Base-by-base conservation (phyloP, 1,140 invertebrate species). In the Drosophila hydei region DNA sequence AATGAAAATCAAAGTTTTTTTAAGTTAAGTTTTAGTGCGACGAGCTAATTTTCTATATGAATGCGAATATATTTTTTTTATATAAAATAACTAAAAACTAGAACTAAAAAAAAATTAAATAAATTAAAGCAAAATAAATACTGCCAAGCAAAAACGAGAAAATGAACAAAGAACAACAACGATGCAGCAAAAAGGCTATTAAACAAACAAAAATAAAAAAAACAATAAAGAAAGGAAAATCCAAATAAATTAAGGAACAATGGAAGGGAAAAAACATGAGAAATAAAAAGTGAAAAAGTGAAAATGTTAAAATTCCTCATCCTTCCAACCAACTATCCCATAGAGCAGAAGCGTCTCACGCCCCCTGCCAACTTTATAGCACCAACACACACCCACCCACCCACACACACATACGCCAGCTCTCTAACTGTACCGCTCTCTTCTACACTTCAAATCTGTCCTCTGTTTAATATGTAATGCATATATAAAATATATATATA, bases 151-250 rank as follows among this genome's bases (percentile, higher is more conserved):
- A 59, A 70, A 70, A 50, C 42, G 77, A 60, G 38, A 50, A 47
- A 38, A 75, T 55, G 14, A 42, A 51, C 14, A 79, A 48, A 55
- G 36, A 42, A 9, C 50, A 60, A 78, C 65, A 81, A 72, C 54
- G 68, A 88, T 72, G 76, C 79, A 89, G 64, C 59, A 77, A 69
- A 63, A 89, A 88, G 78, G 78, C 78, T 87, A 85, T 84, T 68
- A 55, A 75, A 75, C 43, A 14, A 54, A 23, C 8, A 40, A 23
- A 30, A 67, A n/a, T 8, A 48, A 65, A 45, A 14, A 62, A 38
- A 48, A 21, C 11, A 72, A 62, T 16, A 42, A 25, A 21, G 8
- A 56, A 67, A 50, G 25, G 43, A 56, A 42, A 16, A 54, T 70
- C 36, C 43, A 47, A 25, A 18, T 21, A n/a, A 16, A 33, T 7